Conservation (phyloP, 2,888 invertebrate species). For the Drosophila flavopinicola region DNA sequence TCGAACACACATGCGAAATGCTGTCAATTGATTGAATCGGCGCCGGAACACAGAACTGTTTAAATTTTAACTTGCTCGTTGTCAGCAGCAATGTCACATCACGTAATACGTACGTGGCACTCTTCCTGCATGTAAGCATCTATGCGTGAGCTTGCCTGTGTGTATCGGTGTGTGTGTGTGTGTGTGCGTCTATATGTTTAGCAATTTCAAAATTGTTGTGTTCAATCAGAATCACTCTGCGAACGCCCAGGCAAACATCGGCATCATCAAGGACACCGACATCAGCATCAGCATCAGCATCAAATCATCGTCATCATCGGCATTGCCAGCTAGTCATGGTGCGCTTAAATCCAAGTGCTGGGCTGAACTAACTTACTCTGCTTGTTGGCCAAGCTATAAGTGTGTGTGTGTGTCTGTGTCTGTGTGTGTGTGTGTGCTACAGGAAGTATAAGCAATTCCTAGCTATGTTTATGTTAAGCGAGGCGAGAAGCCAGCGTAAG, state of each 20-base stretch:
- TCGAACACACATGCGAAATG: constrained; percentile 54
- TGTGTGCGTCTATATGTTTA: constrained; percentile 40
- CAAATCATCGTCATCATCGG: constrained; percentile 33
- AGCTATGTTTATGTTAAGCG: constrained; percentile 34
- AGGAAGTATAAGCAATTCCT: constrained; percentile 29
- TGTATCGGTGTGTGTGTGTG: constrained; percentile 4
- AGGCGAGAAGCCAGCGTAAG: constrained; percentile 1
- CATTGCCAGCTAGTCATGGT: constrained; percentile 28
- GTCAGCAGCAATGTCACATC: constrained; percentile 67
- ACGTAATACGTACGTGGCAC: constrained; percentile 71
- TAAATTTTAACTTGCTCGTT: constrained; percentile 69
- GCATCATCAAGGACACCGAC: constrained; percentile 24
- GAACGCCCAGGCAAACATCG: constrained; percentile 47
- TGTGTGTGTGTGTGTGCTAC: constrained; percentile 2
- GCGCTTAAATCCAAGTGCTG: constrained; percentile 14
- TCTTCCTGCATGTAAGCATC: constrained; percentile 12
- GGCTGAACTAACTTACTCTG: constrained; percentile 1
- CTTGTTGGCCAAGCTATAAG: constrained; percentile 11
- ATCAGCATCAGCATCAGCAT: constrained; percentile 34
- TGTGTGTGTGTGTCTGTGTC: constrained; percentile 11
- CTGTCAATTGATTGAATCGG: constrained; percentile 70
- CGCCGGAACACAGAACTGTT: constrained; percentile 52
- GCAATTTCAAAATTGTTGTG: constrained; percentile 78
- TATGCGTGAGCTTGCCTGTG: not conserved
- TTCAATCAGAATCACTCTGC: constrained; percentile 66